Evolutionary conservation across 2,888 invertebrate species (phyloP).

Genomic region (Ecdyonurus torrentis): DNA sequence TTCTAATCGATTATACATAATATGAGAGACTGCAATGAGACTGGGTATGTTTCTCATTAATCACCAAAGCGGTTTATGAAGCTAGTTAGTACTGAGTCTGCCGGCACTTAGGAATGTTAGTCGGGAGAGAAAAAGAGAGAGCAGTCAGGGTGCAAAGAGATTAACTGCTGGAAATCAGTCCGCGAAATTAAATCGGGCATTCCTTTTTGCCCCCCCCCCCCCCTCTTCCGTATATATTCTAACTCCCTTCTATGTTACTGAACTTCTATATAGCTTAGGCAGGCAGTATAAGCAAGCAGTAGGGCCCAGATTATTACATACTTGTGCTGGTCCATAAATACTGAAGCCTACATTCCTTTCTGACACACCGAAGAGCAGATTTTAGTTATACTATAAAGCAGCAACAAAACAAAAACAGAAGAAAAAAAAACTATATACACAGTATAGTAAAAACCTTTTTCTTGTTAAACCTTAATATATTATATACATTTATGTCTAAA

Average conservation of each 20-base stretch:
- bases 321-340: neutral
- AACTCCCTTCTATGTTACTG: too few relatives aligned
- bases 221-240: neutral
- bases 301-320: conserved; percentile 2
- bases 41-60: neutral
- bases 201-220: conserved; percentile 3
- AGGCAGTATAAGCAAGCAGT: neutral
- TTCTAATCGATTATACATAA: too few relatives aligned
- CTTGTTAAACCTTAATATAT: too few relatives aligned
- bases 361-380: conserved; percentile 1
- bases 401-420: too few relatives aligned
- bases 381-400: neutral
- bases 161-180: conserved; percentile 37
- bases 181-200: conserved; percentile 49
- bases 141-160: neutral
- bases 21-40: neutral
- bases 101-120: neutral
- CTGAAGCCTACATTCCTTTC: neutral
- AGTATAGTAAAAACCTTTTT: too few relatives aligned
- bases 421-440: too few relatives aligned
- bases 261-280: too few relatives aligned
- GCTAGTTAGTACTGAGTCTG: neutral
- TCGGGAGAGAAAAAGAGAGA: too few relatives aligned
- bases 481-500: too few relatives aligned
- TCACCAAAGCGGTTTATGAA: neutral